A percentile compares a stretch with the other conserved stretches of the same genome.
These are phyloP conservation scores for Coelinius sp. DNA, from an alignment of 2,888 invertebrate species.

Conservation along the genomic window DNA sequence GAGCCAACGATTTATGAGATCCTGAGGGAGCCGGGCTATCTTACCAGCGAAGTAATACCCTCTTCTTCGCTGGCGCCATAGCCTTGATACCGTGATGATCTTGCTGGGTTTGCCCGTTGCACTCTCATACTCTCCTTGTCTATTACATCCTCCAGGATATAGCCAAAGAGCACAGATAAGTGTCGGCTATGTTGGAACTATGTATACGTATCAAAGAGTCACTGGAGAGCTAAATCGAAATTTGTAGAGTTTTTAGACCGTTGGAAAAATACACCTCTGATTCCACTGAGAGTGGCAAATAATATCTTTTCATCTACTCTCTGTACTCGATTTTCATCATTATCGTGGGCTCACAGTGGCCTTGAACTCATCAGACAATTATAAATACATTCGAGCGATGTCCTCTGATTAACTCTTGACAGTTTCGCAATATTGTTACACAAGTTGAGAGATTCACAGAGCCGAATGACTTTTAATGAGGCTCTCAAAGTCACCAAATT, in stretches of 20 bases:
- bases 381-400: not conserved
- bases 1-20: constrained; percentile 66
- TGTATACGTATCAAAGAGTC: constrained; percentile 24
- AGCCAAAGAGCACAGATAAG: constrained; percentile 23
- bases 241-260: constrained; percentile 21
- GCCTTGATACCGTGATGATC: constrained; percentile 47
- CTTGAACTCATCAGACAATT: not conserved
- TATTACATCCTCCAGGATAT: constrained; percentile 2
- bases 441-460: constrained; percentile 24
- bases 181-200: constrained; percentile 4
- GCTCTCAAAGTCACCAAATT: constrained; percentile 30
- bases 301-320: not conserved
- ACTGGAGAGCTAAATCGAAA: constrained; percentile 26
- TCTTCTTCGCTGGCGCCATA: constrained; percentile 52
- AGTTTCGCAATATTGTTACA: constrained; percentile 14
- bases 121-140: constrained; percentile 36
- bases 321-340: not conserved
- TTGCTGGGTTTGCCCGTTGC: constrained; percentile 36
- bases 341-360: not conserved
- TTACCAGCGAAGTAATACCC: constrained; percentile 64
- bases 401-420: not conserved
- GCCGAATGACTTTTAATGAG: constrained; percentile 36
- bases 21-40: constrained; percentile 65
- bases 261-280: constrained; percentile 8
- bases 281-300: not conserved